phyloP scores from a whole-genome alignment of 2,888 invertebrate genomes.

The Diarsia mendica region DNA sequence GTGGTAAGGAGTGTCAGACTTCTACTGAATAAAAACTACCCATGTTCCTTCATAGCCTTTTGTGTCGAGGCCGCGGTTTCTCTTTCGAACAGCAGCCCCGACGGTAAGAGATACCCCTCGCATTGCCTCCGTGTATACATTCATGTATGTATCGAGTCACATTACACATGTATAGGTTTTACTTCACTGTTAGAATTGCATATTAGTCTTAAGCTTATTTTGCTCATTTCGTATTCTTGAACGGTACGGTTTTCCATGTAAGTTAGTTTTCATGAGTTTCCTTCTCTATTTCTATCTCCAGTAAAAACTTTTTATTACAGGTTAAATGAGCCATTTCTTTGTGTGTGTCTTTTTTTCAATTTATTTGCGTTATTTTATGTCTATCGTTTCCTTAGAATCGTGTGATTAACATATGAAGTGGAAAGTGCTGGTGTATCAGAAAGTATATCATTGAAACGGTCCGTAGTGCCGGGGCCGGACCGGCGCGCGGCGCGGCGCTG shows the following conservation, averaged over 20 bases:
- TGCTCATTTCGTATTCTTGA: conserved; percentile 31
- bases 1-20: no score
- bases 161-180: conserved; percentile 52
- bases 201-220: conserved; percentile 42
- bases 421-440: conserved; percentile 47
- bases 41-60: no score
- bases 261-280: neutral
- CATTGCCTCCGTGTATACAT: conserved; percentile 2
- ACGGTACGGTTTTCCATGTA: neutral
- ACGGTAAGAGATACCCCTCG: conserved; percentile 19
- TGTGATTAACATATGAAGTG: conserved; percentile 49
- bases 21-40: no score
- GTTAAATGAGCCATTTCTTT: conserved; percentile 9
- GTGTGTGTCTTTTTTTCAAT: conserved; percentile 5
- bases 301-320: neutral
- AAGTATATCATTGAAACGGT: conserved; percentile 63
- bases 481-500: conserved; percentile 34
- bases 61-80: no score
- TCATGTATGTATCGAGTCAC: conserved; percentile 28
- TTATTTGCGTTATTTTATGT: conserved; percentile 33
- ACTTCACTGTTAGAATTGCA: conserved; percentile 36
- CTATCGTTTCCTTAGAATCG: conserved; percentile 37
- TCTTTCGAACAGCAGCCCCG: no score
- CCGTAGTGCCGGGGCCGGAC: conserved; percentile 32
- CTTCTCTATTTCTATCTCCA: neutral